Evolutionary conservation across 2,113 vertebrate species (phyloP), one percentile per base, ranked within the genome.

Genomic region (Nibea albiflora): DNA sequence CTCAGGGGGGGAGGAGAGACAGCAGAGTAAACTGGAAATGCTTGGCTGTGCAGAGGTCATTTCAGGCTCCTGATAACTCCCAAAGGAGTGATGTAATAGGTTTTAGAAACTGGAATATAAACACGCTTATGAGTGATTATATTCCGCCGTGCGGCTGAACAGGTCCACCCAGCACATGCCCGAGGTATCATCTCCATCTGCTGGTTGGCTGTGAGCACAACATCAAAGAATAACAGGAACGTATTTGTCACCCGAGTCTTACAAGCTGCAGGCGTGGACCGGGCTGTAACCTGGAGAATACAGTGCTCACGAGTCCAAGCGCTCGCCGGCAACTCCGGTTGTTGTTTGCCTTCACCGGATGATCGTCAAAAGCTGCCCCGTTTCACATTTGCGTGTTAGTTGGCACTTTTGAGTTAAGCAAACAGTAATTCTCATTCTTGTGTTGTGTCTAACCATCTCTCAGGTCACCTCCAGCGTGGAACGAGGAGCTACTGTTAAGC

Each of bases 401-500:
- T 6, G 35, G 35, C 5, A 31, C 5, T 31, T 31, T 31, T 31
- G 31, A 31, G 31, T 31, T 31, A 31, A 31, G 31, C 31, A 31
- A 39, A 50, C 50, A 64, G 42, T 16, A 20, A 35, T 53, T 28
- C 35, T 39, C 31, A 39, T 35, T 35, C 31, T 35, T 3, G 4
- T 63, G 17, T 49, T 50, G 26, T 16, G 6, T 67, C 17, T 28
- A 42, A 73, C 24, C 17, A 19, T 54, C 56, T 70, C 53, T 81
- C 95, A 99, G 97, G 88, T 95, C 94, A 0, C 92, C 95, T 28
- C 95, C 96, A 1, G 95, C 96, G 0, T 94, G 92, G 20, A 95
- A 96, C 5, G 96, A 97, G 79, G 96, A 96, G 70, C 95, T 99
- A 35, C 94, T 99, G 46, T 81, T 91, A 2, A 98, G 96, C 91